Base-by-base conservation (phyloP, 2,888 invertebrate genomes). In the Stomorhina lunata region DNA sequence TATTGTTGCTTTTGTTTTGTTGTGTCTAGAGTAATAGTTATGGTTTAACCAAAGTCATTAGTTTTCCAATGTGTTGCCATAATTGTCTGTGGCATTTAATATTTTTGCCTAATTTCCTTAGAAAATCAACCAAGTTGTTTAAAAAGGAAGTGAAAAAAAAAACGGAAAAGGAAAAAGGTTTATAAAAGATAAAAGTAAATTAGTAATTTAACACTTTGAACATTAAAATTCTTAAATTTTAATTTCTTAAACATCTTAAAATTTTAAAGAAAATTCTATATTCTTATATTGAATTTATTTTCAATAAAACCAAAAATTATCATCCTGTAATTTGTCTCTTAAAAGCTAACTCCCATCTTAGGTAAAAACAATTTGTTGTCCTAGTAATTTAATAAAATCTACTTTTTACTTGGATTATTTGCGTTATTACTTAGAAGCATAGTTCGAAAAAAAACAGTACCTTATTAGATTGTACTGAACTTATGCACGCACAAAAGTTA, bases 31-130 rank as follows among this genome's bases (percentile, higher is more conserved):
- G 17, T 80, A 79, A 85, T 84, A 85, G 85, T 85, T 85, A 82
- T 77, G 82, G 84, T 80, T 84, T 73, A 81, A 86, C 89, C 86
- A 84, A 85, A 88, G 88, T 88, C 88, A 89, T 89, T 89, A 89
- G 89, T 89, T 88, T 86, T 87, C 86, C 82, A 82, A 82, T 82
- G 82, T 80, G 82, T 82, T 82, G 80, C 82, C 82, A 82, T 82
- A 79, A 82, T 82, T 82, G 79, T 82, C 69, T 79, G 82, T 79
- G 82, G 82, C 63, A 40, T 66, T 75, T 53, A 53, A 65, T 48
- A 71, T 66, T 63, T 63, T 69, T 55, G 10, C 4, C 9, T 5
- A 29, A 55, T 61, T 75, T 69, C 45, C 61, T 43, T 40, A 1
- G 55, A 34, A 53, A 34, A 50, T 0, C 7, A 34, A 50, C 1